Evolutionary conservation across 2,797 vertebrate genomes (phyloP).

Genomic region (Hyperoplus lanceolatus): DNA sequence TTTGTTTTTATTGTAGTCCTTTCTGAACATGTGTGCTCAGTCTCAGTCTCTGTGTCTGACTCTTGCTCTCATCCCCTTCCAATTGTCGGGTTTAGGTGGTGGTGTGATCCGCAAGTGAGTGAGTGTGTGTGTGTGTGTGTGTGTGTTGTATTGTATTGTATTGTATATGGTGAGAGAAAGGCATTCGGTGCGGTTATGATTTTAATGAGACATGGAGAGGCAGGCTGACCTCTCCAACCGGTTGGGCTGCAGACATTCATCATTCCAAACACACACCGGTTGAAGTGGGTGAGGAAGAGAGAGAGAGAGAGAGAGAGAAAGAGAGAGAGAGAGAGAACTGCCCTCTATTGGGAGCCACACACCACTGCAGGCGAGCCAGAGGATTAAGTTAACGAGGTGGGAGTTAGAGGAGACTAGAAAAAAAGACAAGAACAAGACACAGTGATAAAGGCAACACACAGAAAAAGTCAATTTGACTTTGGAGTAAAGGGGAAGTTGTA

Average conservation of each 20-base stretch:
- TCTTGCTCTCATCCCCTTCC: constrained; percentile 27
- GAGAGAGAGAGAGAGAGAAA: background rate
- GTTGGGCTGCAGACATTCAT: constrained; percentile 65
- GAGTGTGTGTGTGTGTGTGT: too few species aligned
- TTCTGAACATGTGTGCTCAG: constrained; percentile 45
- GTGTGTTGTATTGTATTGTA: constrained; percentile 56
- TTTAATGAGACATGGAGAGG: constrained; percentile 71
- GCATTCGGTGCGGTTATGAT: constrained; percentile 58
- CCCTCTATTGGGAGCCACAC: constrained; percentile 74
- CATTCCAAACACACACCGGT: constrained; percentile 53
- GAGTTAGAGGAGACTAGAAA: background rate
- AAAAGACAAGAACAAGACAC: constrained; percentile 8
- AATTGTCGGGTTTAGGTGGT: background rate
- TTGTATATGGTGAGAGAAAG: constrained; percentile 67
- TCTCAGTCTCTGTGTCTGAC: constrained; percentile 30
- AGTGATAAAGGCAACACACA: constrained; percentile 13
- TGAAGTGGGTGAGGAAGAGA: constrained; percentile 24
- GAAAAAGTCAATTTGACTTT: constrained; percentile 23
- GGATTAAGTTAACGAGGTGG: constrained; percentile 1
- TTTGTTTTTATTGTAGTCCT: constrained; percentile 38
- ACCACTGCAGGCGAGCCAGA: constrained; percentile 50
- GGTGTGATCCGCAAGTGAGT: constrained; percentile 51
- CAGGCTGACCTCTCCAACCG: constrained; percentile 59
- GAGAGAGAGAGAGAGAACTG: constrained; percentile 21
- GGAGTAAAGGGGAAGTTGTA: constrained; percentile 16